Base-by-base conservation (phyloP, 2,888 invertebrate species). In the Caenorhabditis wallacei region DNA sequence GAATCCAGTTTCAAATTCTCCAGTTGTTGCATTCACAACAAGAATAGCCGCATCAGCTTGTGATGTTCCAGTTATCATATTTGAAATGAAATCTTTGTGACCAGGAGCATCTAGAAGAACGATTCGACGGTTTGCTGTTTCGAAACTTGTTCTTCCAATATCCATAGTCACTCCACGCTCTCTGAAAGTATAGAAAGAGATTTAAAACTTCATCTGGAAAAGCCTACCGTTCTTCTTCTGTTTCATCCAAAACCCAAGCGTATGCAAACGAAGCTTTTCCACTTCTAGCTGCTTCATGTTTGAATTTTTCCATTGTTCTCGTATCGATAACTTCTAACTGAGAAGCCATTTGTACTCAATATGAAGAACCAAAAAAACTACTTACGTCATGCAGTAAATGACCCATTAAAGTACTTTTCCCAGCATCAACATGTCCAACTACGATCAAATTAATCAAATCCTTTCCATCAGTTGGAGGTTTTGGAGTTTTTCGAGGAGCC, bases 221-320 rank as follows among this genome's bases (percentile, higher is more conserved):
- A 8, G 30, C 30, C 22, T 20, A 86, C 94, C 95, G 94, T 93
- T 99, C 99, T 92, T 99, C 99, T 0, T 97, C 97, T 80, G 98
- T 98, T 93, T 99, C 98, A 93, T 99, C 99, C 68, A 99, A 93
- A 1, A 99, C 97, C 99, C 99, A 99, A 2, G 99, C 99, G 93
- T 96, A 99, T 1, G 89, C 90, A 70, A 91, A 92, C 94, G 97
- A 96, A 90, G 98, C 96, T 93, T 99, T 99, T 2, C 99, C 99
- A 87, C 97, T 94, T 93, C 98, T 98, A 92, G 96, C 95, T 89
- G 97, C 96, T 91, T 99, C 98, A 92, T 97, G 96, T 92, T 98
- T 98, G 94, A 97, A 97, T 92, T 98, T 98, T 93, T 98, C 98
- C 94, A 98, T 95, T 0, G 95, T 94, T 89, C 95, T 95, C 92